These are phyloP conservation scores for Agonopterix alstromeriana DNA, from an alignment of 2,888 invertebrate species.

Conservation along the genomic window DNA sequence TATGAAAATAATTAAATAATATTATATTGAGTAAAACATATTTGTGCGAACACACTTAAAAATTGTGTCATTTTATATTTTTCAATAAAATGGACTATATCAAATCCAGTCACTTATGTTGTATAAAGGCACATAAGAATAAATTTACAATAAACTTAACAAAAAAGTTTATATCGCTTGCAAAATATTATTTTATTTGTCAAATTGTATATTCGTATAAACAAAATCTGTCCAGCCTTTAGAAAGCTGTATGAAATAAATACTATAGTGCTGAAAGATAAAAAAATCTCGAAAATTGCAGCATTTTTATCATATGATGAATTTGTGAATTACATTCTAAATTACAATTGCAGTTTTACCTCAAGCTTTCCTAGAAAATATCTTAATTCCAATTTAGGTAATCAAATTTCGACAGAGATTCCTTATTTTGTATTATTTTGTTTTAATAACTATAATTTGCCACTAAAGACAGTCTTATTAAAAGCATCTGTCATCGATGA, in stretches of 20 bases:
- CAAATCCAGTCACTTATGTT: slow-evolving; percentile 66
- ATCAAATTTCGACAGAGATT: slow-evolving; percentile 34
- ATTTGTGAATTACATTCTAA: neutral
- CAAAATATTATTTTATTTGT: slow-evolving; percentile 38
- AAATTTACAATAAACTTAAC: slow-evolving; percentile 52
- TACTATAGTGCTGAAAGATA: slow-evolving; percentile 18
- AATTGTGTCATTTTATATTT: slow-evolving; percentile 47
- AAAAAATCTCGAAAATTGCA: slow-evolving; percentile 12
- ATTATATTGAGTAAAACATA: slow-evolving; percentile 54
- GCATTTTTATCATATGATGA: neutral
- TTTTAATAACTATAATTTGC: slow-evolving; percentile 32
- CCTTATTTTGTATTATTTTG: slow-evolving; percentile 17
- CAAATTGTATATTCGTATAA: slow-evolving; percentile 18
- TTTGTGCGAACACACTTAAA: slow-evolving; percentile 66
- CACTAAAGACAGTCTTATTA: slow-evolving; percentile 47
- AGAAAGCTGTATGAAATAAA: slow-evolving; percentile 18
- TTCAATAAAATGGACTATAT: slow-evolving; percentile 54
- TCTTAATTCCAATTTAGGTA: slow-evolving; percentile 1
- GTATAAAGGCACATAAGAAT: slow-evolving; percentile 72
- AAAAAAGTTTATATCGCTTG: slow-evolving; percentile 13
- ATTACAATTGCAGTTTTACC: neutral
- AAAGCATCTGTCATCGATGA: slow-evolving; percentile 31
- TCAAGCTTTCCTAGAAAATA: slow-evolving; percentile 1
- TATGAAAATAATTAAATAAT: slow-evolving; percentile 46
- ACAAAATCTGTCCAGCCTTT: slow-evolving; percentile 19